Evolutionary conservation across 2,888 invertebrate genomes (phyloP), one percentile per base, ranked within the genome.

Genomic region (Drosophila austrosaltans): DNA sequence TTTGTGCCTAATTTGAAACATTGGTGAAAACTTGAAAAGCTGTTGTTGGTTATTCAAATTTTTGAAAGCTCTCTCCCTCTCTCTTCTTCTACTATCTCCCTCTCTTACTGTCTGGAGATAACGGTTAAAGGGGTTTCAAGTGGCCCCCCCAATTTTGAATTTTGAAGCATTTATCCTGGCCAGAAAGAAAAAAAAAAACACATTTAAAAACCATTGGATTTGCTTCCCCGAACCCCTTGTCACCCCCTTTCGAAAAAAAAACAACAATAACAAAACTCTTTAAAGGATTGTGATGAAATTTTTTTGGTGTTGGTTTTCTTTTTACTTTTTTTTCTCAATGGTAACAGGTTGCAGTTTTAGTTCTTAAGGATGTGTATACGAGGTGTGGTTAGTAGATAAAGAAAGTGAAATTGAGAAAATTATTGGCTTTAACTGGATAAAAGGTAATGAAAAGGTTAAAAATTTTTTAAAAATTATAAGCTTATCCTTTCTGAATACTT

Each of bases 301-400:
- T 75, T 48, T 61, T 72, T 80, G 85, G 87, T 87, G 87, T 82
- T 87, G 87, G 87, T 77, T 82, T 66, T 72, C 16, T 16, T 16
- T 16, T 16, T 1, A 16, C 16, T 16, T 56, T 36, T 42, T 25
- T 28, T 32, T 39, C 6, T 32, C 2, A n/a, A 10, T 69, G 42
- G 69, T 53, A 72, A 48, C 48, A 77, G 86, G 86, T 85, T 85
- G 81, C 81, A 85, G 84, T 79, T 81, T 84, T 84, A 80, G 79
- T 32, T 69, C 22, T 69, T 84, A 79, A 81, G 77, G 25, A 25
- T 22, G 3, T 40, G n/a, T 10, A 10, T 48, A 25, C 22, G 48
- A 48, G 48, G 48, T 48, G 48, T 48, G 48, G 10, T 42, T 42
- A 16, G 16, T 42, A 42, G 2, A 16, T 42, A 16, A 6, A 2